Evolutionary conservation across 2,113 vertebrate genomes (phyloP), one percentile per base, ranked within the genome.

Genomic region (Phasianus colchicus): DNA sequence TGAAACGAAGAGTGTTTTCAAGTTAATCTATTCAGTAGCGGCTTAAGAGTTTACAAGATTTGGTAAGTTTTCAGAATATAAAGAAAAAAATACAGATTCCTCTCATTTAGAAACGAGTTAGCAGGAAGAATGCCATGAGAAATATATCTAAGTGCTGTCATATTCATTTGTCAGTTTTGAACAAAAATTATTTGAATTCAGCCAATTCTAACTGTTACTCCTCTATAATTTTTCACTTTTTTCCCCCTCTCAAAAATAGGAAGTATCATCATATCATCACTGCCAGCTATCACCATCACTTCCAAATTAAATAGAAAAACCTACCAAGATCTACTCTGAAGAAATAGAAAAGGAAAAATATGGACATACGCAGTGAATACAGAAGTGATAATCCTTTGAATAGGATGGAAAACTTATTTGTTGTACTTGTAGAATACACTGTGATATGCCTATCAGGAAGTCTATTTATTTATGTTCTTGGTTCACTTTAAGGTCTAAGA

Each of bases 401-500:
- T 19, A 74, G 50, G 25, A 74, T 55, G 50, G 71, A 73, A 91
- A 92, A 89, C 30, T 74, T 42, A 34, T 80, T 77, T 52, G 63
- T 9, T 77, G n/a, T 32, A 60, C 17, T 74, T 67, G 69, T 1
- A 72, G 79, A 66, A 89, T 94, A 70, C 74, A 90, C 2, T 70
- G 54, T 27, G 85, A 63, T 70, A 73, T 45, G 42, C 18, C 32
- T 80, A 45, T 55, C 67, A 77, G 88, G 69, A 94, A 95, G 67
- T 91, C 64, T 20, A 86, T 75, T 92, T 96, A 74, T 90, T 86
- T 94, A 60, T 81, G 40, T 43, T 90, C 88, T 81, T 52, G 55
- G 42, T 88, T 87, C 91, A 87, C 85, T 94, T 90, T 93, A 96
- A 86, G 69, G 67, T 83, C 27, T 83, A 54, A 94, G 36, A 86